phyloP scores from a whole-genome alignment of 1,140 invertebrate species.

The Thaumetopoea pityocampa region DNA sequence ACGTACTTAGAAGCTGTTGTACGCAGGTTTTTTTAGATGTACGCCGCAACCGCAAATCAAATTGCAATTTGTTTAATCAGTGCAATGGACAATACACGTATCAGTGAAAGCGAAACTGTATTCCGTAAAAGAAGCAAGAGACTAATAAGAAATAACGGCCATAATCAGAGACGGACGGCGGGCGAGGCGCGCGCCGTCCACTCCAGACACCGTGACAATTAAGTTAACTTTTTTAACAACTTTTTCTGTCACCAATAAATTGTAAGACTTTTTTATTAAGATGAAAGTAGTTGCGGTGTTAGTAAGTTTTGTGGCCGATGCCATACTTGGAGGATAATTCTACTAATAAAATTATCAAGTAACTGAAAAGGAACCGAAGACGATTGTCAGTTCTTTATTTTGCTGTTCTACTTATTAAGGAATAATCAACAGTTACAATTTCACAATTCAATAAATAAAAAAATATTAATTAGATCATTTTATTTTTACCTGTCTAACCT shows the following conservation, averaged over 20 bases:
- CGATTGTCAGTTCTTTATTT: no score
- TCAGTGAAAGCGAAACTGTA: slow-evolving; percentile 51
- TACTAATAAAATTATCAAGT: no score
- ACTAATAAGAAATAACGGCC: slow-evolving; percentile 12
- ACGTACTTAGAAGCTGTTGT: no score
- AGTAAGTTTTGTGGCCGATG: slow-evolving; percentile 28
- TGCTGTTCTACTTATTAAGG: no score
- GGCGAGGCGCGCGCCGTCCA: slow-evolving; percentile 4
- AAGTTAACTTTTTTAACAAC: slow-evolving; percentile 54
- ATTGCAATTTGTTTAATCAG: slow-evolving; percentile 19
- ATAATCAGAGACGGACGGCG: slow-evolving; percentile 3
- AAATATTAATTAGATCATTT: no score
- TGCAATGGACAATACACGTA: slow-evolving; percentile 26
- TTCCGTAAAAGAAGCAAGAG: slow-evolving; percentile 34
- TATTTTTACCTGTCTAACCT: no score
- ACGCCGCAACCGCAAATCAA: slow-evolving; percentile 16
- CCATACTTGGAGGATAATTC: no score
- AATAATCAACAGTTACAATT: no score
- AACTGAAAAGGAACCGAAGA: no score
- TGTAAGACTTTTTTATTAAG: slow-evolving; percentile 39
- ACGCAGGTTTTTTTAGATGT: no score
- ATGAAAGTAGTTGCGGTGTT: slow-evolving; percentile 52
- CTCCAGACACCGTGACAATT: slow-evolving; percentile 49
- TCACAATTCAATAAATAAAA: no score
- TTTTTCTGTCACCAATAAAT: slow-evolving; percentile 39